phyloP scores from a whole-genome alignment of 2,888 invertebrate genomes.

The Phaedon cochleariae region DNA sequence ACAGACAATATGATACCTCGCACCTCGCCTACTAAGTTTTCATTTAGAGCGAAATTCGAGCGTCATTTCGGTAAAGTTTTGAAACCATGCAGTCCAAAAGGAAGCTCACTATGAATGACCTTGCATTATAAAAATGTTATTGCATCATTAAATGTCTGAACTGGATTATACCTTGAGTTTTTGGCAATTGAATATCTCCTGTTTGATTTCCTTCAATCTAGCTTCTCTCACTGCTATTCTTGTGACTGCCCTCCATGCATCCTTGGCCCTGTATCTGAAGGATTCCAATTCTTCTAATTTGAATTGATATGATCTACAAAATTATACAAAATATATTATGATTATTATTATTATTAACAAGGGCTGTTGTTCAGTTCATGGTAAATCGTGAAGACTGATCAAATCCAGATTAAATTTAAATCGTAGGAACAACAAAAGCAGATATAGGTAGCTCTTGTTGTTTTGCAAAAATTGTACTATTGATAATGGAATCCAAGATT shows the following conservation, averaged over 20 bases:
- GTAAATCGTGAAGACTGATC: too few species aligned
- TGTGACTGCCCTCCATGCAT: constrained; percentile 95
- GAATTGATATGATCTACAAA: constrained; percentile 86
- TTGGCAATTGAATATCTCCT: constrained; percentile 90
- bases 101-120: too few species aligned
- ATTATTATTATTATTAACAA: background rate
- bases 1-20: too few species aligned
- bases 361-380: background rate
- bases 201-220: constrained; percentile 92
- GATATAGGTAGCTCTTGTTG: too few species aligned
- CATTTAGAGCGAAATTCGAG: too few species aligned
- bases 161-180: constrained; percentile 89
- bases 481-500: too few species aligned
- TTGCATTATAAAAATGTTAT: background rate
- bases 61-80: too few species aligned
- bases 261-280: constrained; percentile 92
- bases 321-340: constrained; percentile 10
- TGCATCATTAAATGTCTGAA: background rate
- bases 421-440: too few species aligned
- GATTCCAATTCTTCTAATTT: constrained; percentile 95
- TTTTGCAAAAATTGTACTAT: too few species aligned
- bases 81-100: too few species aligned
- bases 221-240: constrained; percentile 93
- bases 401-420: too few species aligned
- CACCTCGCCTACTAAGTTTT: too few species aligned